Conservation (phyloP, 2,113 vertebrate genomes). For the Acrocephalus arundinaceus region DNA sequence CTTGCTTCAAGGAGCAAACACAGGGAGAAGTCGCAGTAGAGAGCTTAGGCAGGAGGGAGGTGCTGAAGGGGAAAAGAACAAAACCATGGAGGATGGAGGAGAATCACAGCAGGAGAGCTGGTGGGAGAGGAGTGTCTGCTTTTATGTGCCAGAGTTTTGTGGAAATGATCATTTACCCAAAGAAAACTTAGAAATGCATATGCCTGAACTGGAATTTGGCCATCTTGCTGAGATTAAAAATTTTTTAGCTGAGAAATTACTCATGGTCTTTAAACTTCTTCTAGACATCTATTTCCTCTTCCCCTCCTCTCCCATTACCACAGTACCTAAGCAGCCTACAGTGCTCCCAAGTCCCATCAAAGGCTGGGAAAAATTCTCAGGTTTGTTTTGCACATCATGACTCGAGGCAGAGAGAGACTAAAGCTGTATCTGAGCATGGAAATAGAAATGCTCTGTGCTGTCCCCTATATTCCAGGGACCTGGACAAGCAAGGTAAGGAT, state of each 20-base stretch:
- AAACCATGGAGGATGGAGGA: neutral
- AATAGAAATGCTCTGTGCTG: neutral
- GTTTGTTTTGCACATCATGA: neutral
- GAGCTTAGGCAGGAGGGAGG: conserved; percentile 29
- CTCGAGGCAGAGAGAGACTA: neutral
- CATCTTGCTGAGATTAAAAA: neutral
- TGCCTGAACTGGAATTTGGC: neutral
- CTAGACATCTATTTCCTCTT: neutral
- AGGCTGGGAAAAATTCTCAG: neutral
- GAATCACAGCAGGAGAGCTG: neutral
- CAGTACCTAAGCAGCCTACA: neutral
- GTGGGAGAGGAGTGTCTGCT: neutral
- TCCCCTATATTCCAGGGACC: rapidly evolving
- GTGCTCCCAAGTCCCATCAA: neutral
- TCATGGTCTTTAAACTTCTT: neutral
- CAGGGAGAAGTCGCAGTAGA: neutral
- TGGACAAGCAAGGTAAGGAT: neutral
- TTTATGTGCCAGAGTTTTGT: neutral
- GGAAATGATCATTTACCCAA: neutral
- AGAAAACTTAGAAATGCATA: neutral
- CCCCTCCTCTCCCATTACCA: neutral
- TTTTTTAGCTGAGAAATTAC: neutral
- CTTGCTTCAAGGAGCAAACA: conserved; percentile 41
- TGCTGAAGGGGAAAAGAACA: conserved; percentile 48
- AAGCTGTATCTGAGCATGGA: neutral